phyloP scores from a whole-genome alignment of 53 echinoderm and acorn worm genomes.

The Luidia sarsii region DNA sequence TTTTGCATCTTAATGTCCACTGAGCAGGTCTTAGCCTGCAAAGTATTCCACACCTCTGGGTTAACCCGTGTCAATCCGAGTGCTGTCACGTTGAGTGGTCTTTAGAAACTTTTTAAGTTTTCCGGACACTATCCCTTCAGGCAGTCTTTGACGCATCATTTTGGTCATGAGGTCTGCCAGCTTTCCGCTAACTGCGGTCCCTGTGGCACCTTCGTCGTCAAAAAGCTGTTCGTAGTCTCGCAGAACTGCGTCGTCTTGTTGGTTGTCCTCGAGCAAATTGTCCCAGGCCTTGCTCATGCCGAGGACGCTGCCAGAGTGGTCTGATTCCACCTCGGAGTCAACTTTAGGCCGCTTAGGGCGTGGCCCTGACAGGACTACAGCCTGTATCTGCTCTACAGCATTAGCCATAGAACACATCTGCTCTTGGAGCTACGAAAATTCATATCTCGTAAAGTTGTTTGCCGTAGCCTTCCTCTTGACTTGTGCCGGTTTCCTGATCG shows the following conservation, averaged over 20 bases:
- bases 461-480: conserved; percentile 18
- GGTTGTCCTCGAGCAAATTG: not conserved
- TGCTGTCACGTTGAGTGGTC: not conserved
- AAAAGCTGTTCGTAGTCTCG: not conserved
- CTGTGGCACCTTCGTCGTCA: not conserved
- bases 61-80: conserved; percentile 3
- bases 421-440: not conserved
- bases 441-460: too few relatives aligned
- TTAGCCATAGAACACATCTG: not conserved
- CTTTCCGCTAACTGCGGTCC: not conserved
- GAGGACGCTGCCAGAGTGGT: not conserved
- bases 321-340: not conserved
- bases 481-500: not conserved
- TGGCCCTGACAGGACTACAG: not conserved
- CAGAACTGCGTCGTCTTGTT: not conserved
- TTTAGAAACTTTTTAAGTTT: not conserved
- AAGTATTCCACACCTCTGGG: not conserved
- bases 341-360: not conserved
- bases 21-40: not conserved
- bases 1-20: not conserved
- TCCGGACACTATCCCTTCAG: not conserved
- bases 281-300: not conserved
- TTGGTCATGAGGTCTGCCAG: not conserved
- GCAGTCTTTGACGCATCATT: not conserved
- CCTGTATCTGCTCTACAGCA: not conserved